These are phyloP conservation scores for Aplochiton taeniatus DNA, from an alignment of 2,797 vertebrate genomes.

Conservation along the genomic window DNA sequence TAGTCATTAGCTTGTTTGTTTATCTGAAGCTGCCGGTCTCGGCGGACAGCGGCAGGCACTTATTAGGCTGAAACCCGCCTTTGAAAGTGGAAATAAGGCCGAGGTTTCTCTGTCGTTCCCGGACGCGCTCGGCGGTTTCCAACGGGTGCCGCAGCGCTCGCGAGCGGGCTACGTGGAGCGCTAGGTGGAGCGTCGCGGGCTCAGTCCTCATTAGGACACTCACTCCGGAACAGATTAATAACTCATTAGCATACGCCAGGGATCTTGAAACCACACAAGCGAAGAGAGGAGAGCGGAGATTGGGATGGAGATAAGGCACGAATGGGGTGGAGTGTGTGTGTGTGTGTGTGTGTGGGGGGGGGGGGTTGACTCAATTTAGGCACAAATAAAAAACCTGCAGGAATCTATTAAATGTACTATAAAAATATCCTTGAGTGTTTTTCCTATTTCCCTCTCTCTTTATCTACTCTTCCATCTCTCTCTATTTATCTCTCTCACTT, in stretches of 20 bases:
- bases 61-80: constrained; percentile 69
- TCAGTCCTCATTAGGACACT: constrained; percentile 74
- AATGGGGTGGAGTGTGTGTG: no score
- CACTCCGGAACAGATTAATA: constrained; percentile 77
- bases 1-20: constrained; percentile 79
- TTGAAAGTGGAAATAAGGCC: constrained; percentile 77
- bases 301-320: no score
- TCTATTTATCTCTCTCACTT: neutral
- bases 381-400: neutral
- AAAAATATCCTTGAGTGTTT: neutral
- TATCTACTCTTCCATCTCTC: constrained; percentile 12
- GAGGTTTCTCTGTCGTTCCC: constrained; percentile 67
- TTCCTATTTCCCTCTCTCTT: constrained; percentile 12
- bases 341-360: no score
- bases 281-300: constrained; percentile 55
- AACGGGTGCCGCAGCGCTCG: constrained; percentile 73
- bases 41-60: constrained; percentile 61
- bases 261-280: constrained; percentile 7
- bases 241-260: constrained; percentile 78
- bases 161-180: constrained; percentile 58
- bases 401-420: no score
- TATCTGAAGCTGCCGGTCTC: constrained; percentile 67
- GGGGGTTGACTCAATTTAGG: neutral
- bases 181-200: constrained; percentile 43
- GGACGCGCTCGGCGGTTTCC: constrained; percentile 70